Base-by-base conservation (phyloP, 2,113 vertebrate genomes). In the Macaca mulatta region DNA sequence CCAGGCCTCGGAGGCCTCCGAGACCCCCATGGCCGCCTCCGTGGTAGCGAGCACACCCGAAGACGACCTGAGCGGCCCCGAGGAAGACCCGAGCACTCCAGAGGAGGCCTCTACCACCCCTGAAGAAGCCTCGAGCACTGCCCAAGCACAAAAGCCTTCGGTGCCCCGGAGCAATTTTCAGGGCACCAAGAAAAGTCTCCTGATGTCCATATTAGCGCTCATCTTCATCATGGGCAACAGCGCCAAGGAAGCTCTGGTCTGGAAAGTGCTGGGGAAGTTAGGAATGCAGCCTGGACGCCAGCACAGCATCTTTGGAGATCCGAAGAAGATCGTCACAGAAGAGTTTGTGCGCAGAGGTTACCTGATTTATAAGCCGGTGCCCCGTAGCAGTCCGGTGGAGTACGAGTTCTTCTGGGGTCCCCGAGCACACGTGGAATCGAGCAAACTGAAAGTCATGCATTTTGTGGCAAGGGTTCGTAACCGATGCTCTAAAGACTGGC, bases 371-470 rank as follows among this genome's bases (percentile, higher is more conserved):
- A 98, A 98, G 67, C 97, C 96, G 0, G 97, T 98, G 45, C 95
- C 97, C 23, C 94, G 95, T 67, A 98, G 96, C 96, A 94, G 92
- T 72, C 97, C 97, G 1, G 81, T 97, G 78, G 97, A 98, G 82
- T 98, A 96, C 2, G 96, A 97, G 69, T 98, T 98, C 87, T 97
- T 98, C 97, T 98, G 97, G 97, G 97, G 97, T 82, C 97, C 97
- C 69, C 80, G 96, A 96, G 97, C 97, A 83, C 97, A 98, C 13
- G 97, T 97, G 86, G 97, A 98, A 94, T 97, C 97, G 1, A 98
- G 97, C 96, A 97, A 98, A 93, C 96, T 98, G 94, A 98, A 98
- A 98, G 97, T 98, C 64, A 97, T 98, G 97, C 97, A 98, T 96
- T 98, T 97, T 92, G 97, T 97, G 86, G 97, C 97, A 82, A 97